Evolutionary conservation across 2,888 invertebrate species (phyloP).

Genomic region (Drosophila emarginata): DNA sequence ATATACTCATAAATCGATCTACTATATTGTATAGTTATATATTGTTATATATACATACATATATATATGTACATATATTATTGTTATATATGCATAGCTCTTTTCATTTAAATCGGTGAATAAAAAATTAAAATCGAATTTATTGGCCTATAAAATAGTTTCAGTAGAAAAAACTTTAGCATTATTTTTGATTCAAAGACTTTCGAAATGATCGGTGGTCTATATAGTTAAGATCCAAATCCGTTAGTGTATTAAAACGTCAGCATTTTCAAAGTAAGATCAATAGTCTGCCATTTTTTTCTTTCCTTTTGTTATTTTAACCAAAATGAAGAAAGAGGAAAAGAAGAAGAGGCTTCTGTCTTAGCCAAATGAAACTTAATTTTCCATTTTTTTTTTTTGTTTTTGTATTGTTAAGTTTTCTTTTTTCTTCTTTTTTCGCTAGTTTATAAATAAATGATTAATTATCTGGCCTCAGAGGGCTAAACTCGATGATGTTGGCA

Average conservation of each 20-base stretch:
- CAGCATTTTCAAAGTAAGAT: background rate
- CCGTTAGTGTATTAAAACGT: background rate
- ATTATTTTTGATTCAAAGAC: no score
- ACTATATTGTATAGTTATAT: no score
- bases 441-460: constrained; percentile 77
- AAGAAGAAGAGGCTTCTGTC: background rate
- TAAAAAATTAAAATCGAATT: no score
- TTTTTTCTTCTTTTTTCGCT: background rate
- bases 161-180: no score
- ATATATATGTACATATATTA: no score
- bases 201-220: no score
- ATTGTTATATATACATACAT: no score
- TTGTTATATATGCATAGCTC: no score
- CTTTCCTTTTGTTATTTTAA: background rate
- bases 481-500: constrained; percentile 5
- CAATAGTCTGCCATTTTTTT: background rate
- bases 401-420: constrained; percentile 6
- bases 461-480: constrained; percentile 57
- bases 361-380: constrained; percentile 15
- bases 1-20: no score
- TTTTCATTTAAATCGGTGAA: no score
- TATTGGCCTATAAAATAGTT: no score
- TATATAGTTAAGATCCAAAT: no score
- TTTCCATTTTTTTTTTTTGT: constrained; percentile 17
- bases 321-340: background rate